Percentiles rank a stretch among this genome's conserved stretches.
phyloP scores from a whole-genome alignment of 2,113 vertebrate genomes.

The Mesembrinibis cayennensis region DNA sequence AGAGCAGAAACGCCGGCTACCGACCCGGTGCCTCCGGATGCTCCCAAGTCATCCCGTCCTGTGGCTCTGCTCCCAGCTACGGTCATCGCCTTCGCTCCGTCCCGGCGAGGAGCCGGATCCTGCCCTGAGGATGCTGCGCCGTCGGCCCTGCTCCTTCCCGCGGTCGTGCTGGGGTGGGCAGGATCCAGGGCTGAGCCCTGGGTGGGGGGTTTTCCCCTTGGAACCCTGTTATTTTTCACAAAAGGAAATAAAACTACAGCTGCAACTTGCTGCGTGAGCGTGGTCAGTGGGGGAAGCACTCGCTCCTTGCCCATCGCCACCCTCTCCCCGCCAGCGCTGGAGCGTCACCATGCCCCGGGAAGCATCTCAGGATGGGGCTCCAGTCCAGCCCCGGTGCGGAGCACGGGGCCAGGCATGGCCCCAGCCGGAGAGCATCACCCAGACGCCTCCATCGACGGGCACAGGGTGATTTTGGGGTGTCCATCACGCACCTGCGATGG shows the following conservation, averaged over 20 bases:
- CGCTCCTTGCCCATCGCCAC: rapidly evolving
- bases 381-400: rapidly evolving
- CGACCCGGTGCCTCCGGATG: not conserved
- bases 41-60: not conserved
- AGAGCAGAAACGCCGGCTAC: not conserved
- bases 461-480: not conserved
- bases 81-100: not conserved
- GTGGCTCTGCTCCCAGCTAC: not conserved
- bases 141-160: conserved; percentile 25
- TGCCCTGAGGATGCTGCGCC: not conserved
- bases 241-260: conserved; percentile 80
- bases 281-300: not conserved
- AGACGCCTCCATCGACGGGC: rapidly evolving
- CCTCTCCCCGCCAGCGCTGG: not conserved
- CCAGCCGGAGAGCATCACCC: not conserved
- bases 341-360: rapidly evolving
- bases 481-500: not conserved
- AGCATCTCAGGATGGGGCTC: rapidly evolving
- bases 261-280: conserved; percentile 35
- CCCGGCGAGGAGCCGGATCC: not conserved
- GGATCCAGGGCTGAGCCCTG: conserved; percentile 33
- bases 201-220: conserved; percentile 15
- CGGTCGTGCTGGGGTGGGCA: conserved; percentile 16
- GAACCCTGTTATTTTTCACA: conserved; percentile 75
- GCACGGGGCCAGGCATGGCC: not conserved